Percentiles rank a stretch among this genome's conserved stretches.
Evolutionary conservation across 2,888 invertebrate genomes (phyloP).

Genomic region (Nymphalis c-album): DNA sequence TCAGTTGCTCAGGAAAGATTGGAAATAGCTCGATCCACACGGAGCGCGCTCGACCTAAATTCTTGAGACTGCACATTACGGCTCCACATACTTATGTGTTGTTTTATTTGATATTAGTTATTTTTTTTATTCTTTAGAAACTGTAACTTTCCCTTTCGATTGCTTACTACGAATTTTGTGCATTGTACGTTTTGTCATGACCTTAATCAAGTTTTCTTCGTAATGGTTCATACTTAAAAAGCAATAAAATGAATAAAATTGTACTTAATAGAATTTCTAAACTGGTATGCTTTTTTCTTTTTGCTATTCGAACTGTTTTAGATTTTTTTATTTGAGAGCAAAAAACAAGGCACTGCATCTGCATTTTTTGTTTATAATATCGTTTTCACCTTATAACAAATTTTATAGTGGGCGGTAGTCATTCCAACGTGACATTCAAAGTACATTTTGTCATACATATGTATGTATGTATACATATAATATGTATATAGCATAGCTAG

Average conservation of each 20-base stretch:
- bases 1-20: conserved; percentile 56
- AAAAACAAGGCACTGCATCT: conserved; percentile 36
- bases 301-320: no score
- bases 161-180: neutral
- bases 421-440: neutral
- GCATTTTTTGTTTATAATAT: conserved; percentile 53
- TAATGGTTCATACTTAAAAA: no score
- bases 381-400: conserved; percentile 4
- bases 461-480: no score
- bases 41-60: conserved; percentile 64
- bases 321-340: no score
- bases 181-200: no score
- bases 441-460: neutral
- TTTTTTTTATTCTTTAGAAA: neutral
- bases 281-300: no score
- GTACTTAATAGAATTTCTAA: no score
- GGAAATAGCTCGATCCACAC: conserved; percentile 65
- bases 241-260: no score
- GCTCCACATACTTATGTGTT: conserved; percentile 32
- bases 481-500: neutral
- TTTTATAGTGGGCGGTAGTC: neutral
- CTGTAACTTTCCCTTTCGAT: neutral
- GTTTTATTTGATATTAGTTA: neutral
- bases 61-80: conserved; percentile 42
- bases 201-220: no score